Evolutionary conservation across 2,888 invertebrate species (phyloP), one percentile per base, ranked within the genome.

Genomic region (Brenthis daphne): DNA sequence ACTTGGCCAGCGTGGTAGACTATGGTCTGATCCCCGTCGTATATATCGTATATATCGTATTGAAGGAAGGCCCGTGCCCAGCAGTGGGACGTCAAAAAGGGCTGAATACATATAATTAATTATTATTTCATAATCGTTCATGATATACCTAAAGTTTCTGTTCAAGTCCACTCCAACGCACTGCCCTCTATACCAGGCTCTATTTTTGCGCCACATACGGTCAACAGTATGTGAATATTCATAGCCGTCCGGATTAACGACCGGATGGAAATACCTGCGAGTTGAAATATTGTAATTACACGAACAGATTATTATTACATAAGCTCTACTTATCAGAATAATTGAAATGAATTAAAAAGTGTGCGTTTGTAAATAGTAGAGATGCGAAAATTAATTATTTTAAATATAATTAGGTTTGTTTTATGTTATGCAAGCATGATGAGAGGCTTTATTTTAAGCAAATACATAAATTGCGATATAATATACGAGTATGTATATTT

Each of bases 181-280:
- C 55, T 80, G 74, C 0, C 81, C 82, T 0, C 92, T 92, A 68
- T 93, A 89, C 77, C 76, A 78, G 0, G 88, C 87, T 50, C 96
- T 92, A 80, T 96, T 97, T 79, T 97, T 97, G 47, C 97, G 93
- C 98, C 98, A 98, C 81, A 98, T 88, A 50, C 98, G 94, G 80
- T 97, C 96, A 3, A 89, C 92, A 0, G 94, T 95, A 83, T 97
- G 97, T 0, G 97, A 95, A 83, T 96, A 96, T 80, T 96, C 97
- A 82, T 98, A 98, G 12, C 98, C 97, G 82, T 98, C 97, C 2
- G 97, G 97, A 87, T 97, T 97, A 56, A 95, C 92, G 16, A 97
- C 94, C 0, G 96, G 96, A 53, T 96, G 89, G 70, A 97, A 93
- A 81, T 96, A 96, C 94, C 94, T 94, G 43, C 14, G 67, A 70